Evolutionary conservation across 2,888 invertebrate species (phyloP).

Genomic region (Halictus ligatus): DNA sequence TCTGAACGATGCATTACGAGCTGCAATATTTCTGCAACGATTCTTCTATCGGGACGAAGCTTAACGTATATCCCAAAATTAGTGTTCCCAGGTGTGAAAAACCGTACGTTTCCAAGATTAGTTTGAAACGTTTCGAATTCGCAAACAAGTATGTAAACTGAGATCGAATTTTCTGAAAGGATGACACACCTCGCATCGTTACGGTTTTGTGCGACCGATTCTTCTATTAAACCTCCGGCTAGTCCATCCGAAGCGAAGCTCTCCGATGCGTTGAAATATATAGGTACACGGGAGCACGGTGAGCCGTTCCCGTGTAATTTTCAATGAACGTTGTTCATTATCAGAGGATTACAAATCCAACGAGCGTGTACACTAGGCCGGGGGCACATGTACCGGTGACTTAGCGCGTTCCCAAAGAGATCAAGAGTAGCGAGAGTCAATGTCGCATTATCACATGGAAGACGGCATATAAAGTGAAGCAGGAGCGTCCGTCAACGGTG

Average conservation of each 20-base stretch:
- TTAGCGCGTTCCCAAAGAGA: conserved; percentile 40
- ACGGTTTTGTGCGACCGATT: neutral
- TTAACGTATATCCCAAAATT: too few species aligned
- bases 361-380: conserved; percentile 23
- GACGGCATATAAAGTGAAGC: conserved; percentile 43
- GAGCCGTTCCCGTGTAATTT: conserved; percentile 29
- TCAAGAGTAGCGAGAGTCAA: conserved; percentile 21
- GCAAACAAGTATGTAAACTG: too few species aligned
- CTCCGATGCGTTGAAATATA: neutral
- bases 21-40: neutral
- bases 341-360: conserved; percentile 33
- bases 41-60: neutral
- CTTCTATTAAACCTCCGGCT: neutral
- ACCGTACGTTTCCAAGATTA: too few species aligned
- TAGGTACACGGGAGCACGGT: neutral
- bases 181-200: neutral
- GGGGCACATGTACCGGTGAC: conserved; percentile 40
- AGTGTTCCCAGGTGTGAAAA: too few species aligned
- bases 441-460: conserved; percentile 44
- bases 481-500: conserved; percentile 51
- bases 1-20: neutral
- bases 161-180: too few species aligned
- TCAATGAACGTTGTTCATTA: conserved; percentile 42
- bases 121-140: too few species aligned
- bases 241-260: neutral